Conservation (phyloP, 2,113 vertebrate genomes). For the Amphilophus citrinellus region DNA sequence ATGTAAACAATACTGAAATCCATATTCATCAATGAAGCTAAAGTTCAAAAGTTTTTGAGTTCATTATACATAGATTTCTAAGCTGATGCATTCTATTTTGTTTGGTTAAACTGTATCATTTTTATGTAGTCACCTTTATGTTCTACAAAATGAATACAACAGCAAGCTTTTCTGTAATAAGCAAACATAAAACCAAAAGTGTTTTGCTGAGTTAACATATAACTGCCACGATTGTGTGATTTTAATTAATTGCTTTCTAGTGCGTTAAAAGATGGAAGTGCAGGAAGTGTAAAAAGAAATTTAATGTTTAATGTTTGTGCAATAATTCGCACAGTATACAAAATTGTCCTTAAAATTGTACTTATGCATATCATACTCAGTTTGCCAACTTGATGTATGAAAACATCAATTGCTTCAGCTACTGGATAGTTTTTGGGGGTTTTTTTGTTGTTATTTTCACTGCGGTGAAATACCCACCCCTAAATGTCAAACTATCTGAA, state of each 20-base stretch:
- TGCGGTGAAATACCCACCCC: not conserved
- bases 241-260: not conserved
- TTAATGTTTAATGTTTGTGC: not conserved
- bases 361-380: not conserved
- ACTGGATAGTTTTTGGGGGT: not conserved
- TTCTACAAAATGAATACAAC: no score
- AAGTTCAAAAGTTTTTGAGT: no score
- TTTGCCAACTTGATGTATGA: not conserved
- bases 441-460: not conserved
- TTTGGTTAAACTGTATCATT: no score
- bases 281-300: not conserved
- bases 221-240: not conserved
- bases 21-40: no score
- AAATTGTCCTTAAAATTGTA: not conserved
- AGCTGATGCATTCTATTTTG: no score
- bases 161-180: no score
- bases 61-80: no score
- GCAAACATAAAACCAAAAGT: not conserved
- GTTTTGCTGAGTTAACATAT: not conserved
- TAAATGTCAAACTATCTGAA: not conserved
- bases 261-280: not conserved
- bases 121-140: no score
- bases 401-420: not conserved
- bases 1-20: not conserved
- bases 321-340: not conserved